A percentile compares a stretch with the other conserved stretches of the same genome.
phyloP scores from a whole-genome alignment of 2,797 vertebrate genomes.

The Cynopterus sphinx region DNA sequence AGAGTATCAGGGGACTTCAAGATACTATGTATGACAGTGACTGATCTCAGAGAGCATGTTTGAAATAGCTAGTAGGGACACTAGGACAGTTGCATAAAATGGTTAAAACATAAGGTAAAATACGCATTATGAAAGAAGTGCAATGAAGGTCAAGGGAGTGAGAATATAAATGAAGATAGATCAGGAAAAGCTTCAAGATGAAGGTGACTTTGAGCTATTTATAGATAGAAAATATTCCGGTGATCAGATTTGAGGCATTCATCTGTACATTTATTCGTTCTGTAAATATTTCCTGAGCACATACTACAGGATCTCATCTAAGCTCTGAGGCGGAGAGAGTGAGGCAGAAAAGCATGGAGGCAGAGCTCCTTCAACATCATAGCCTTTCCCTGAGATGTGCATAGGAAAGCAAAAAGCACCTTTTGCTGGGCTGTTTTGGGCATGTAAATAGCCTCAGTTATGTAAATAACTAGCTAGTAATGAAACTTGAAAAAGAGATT shows the following conservation, averaged over 20 bases:
- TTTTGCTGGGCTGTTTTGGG: neutral
- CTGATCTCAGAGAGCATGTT: neutral
- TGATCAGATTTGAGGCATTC: neutral
- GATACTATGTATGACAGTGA: neutral
- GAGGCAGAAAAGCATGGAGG: neutral
- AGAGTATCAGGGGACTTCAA: neutral
- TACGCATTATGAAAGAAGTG: neutral
- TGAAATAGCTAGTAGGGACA: neutral
- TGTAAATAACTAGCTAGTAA: neutral
- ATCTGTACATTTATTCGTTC: neutral
- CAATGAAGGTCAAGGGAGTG: neutral
- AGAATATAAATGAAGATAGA: neutral
- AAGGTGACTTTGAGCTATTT: conserved; percentile 8
- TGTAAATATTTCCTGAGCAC: neutral
- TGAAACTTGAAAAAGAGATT: neutral
- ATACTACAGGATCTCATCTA: neutral
- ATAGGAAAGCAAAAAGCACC: neutral
- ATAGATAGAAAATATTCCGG: neutral
- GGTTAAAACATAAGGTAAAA: neutral
- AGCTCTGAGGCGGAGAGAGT: neutral
- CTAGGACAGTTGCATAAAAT: neutral
- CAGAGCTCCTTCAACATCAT: neutral
- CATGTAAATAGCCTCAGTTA: neutral
- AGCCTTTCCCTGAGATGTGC: neutral
- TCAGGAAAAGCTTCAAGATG: neutral